Base-by-base conservation (phyloP, 2,113 vertebrate species). In the Tretioscincus oriximinensis region DNA sequence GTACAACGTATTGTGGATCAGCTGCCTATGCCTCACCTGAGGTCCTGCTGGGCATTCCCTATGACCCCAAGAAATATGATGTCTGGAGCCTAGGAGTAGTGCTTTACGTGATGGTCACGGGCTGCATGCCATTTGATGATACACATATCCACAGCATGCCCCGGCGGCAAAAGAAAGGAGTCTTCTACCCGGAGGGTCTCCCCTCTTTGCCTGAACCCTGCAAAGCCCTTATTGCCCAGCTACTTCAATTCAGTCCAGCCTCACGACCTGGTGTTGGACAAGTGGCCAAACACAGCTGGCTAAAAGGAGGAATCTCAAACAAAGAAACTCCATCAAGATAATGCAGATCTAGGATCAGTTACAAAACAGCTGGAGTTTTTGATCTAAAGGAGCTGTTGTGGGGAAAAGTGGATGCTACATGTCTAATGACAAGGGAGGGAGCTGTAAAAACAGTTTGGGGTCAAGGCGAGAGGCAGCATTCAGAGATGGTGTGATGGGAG, bases 81-180 rank as follows among this genome's bases (percentile, higher is more conserved):
- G 80, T 96, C 1, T 96, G 96, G 96, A 97, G 96, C 84, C 20
- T 96, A 81, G 94, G 93, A 0, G 93, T 96, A 22, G 92, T 96
- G 76, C 91, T 96, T 22, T 95, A 94, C 2, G 87, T 95, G 89
- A 96, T 96, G 95, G 93, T 96, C 79, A 94, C 94, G 0, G 95
- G 94, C 28, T 93, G 66, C 79, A 86, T 95, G 92, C 95, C 96
- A 54, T 96, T 95, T 41, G 93, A 96, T 0, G 93, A 95, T 1
- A 89, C 85, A 9, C 92, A 94, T 29, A 69, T 94, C 45, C 85
- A 79, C 24, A 92, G 88, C 70, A 89, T 96, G 79, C 90, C 90
- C 14, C 81, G 90, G 63, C 88, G 82, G 69, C 95, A 97, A 88
- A 90, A 94, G 86, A 93, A 89, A 65, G 93, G 94, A 2, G 90